Conservation (phyloP, 2,888 invertebrate species). For the Melieria crassipennis region DNA sequence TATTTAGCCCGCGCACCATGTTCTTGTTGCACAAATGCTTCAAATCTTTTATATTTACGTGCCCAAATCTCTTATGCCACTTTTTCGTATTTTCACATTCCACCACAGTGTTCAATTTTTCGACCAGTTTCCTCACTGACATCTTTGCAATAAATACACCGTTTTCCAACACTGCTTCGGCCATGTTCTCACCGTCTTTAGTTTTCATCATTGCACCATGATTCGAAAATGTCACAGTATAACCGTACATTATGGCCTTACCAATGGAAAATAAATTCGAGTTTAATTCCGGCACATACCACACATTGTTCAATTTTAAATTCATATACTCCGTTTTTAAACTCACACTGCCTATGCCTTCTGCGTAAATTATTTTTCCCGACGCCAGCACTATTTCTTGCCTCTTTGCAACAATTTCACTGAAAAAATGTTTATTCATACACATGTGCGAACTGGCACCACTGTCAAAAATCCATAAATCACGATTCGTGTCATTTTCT, state of each 20-base stretch:
- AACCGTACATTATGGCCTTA: background rate
- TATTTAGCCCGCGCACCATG: slow-evolving; percentile 28
- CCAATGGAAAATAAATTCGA: slow-evolving; percentile 1
- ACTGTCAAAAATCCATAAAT: slow-evolving; percentile 13
- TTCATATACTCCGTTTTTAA: background rate
- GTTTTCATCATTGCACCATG: background rate
- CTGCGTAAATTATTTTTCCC: background rate
- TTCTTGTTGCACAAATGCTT: slow-evolving; percentile 17
- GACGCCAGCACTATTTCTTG: slow-evolving; percentile 6
- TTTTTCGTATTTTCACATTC: background rate
- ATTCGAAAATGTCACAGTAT: slow-evolving; percentile 8
- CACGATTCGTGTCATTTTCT: background rate
- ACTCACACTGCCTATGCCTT: background rate
- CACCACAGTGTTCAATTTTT: too few species aligned
- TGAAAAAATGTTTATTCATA: slow-evolving; percentile 1
- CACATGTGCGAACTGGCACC: slow-evolving; percentile 16
- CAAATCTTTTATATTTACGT: slow-evolving; percentile 24
- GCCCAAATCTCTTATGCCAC: slow-evolving; percentile 27
- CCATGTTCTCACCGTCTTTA: background rate
- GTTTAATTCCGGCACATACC: background rate
- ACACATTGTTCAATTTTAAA: slow-evolving; percentile 1
- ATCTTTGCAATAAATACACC: background rate
- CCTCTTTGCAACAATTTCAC: background rate
- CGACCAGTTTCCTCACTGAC: background rate
- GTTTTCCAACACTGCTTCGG: background rate